Percentiles rank a stretch among this genome's conserved stretches.
phyloP scores from a whole-genome alignment of 2,113 vertebrate genomes.

The Eulacestoma nigropectus region DNA sequence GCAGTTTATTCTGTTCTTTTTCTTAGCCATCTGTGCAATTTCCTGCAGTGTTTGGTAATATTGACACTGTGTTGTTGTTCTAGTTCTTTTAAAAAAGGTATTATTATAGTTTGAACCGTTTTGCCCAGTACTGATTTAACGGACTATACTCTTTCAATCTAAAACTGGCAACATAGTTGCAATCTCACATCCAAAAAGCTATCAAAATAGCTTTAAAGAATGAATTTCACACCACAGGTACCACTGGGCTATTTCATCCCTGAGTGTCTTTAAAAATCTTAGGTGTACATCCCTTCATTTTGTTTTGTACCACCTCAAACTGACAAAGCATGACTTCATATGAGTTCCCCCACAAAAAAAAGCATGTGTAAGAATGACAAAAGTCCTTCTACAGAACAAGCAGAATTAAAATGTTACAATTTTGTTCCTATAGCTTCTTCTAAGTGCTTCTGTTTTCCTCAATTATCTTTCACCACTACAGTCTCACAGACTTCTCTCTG shows the following conservation, averaged over 20 bases:
- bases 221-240: not conserved
- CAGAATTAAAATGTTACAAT: not conserved
- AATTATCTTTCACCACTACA: not conserved
- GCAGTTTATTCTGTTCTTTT: not conserved
- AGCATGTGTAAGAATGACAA: not conserved
- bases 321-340: not conserved
- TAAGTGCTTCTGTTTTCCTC: not conserved
- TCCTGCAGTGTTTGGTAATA: not conserved
- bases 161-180: not conserved
- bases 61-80: accelerated
- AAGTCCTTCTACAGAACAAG: not conserved
- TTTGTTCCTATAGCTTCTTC: not conserved
- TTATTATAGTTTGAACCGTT: not conserved
- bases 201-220: not conserved
- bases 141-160: not conserved
- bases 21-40: not conserved
- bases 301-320: not conserved
- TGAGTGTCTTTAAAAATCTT: not conserved
- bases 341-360: not conserved
- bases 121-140: not conserved
- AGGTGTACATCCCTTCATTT: not conserved
- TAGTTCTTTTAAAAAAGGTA: not conserved
- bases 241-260: not conserved
- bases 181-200: not conserved
- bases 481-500: not conserved